phyloP scores from a whole-genome alignment of 1,140 invertebrate genomes.

The Armadillidium nasatum region DNA sequence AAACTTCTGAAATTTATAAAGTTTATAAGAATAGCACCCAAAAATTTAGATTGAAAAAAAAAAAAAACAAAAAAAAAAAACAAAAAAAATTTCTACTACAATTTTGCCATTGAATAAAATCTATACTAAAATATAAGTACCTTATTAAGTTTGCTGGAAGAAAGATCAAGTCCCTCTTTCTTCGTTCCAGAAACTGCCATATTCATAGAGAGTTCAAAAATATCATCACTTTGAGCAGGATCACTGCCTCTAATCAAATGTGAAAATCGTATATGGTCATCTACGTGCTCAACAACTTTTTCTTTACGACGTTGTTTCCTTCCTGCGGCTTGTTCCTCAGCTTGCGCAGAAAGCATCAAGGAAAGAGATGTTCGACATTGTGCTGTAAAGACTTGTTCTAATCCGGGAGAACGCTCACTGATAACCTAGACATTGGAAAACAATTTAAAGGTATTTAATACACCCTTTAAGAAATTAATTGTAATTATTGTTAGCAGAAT shows the following conservation, averaged over 20 bases:
- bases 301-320: constrained; percentile 52
- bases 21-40: no score
- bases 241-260: constrained; percentile 67
- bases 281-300: constrained; percentile 59
- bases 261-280: constrained; percentile 79
- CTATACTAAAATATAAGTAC: constrained; percentile 45
- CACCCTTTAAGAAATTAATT: not conserved
- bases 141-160: constrained; percentile 63
- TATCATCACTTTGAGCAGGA: constrained; percentile 70
- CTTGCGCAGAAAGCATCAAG: constrained; percentile 78
- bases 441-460: constrained; percentile 18
- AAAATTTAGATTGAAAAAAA: no score
- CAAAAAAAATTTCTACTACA: no score
- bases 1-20: no score
- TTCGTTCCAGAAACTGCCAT: constrained; percentile 76
- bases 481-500: constrained; percentile 17
- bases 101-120: no score
- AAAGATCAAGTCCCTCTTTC: constrained; percentile 57
- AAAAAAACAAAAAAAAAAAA: no score
- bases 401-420: constrained; percentile 65
- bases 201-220: constrained; percentile 91
- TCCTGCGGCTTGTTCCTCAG: constrained; percentile 59
- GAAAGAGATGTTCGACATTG: constrained; percentile 75
- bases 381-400: constrained; percentile 70
- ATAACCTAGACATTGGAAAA: constrained; percentile 59